Evolutionary conservation across 1,140 invertebrate species (phyloP), one percentile per base, ranked within the genome.

Genomic region (Hormaphis cornu): DNA sequence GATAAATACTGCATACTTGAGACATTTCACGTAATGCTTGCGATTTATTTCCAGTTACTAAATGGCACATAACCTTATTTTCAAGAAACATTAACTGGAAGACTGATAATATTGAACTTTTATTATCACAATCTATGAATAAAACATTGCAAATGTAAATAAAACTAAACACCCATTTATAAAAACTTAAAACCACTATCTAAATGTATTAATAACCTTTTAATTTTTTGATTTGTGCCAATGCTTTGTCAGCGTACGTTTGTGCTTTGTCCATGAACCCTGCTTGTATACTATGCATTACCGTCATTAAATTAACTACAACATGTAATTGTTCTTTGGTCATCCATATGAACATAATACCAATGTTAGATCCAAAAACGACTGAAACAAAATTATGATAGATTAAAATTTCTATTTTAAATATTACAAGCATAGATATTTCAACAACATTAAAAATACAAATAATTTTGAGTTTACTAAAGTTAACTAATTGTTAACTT

Each of bases 261-360:
- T 97, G 94, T 61, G 94, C 95, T 81, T 97, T 97, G 75, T 97
- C 95, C 92, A 97, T 95, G 78, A 97, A 97, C 35, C 95, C 95
- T 28, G 93, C 93, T 82, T 97, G 95, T 87, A 97, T 95, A 20
- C 93, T 95, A 81, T 98, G 95, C 86, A 97, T 94, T 9, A 98
- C 95, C 2, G 94, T 97, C 4, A 97, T 93, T 73, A 98, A 82
- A 81, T 97, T 98, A 53, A 97, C 95, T 37, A 98, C 82, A 72
- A 98, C 92, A 80, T 96, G 97, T 72, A 98, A 83, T 81, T 98
- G 93, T 79, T 97, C 94, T 76, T 95, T 95, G 4, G 95, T 91
- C 83, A 98, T 86, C 95, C 95, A 97, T 73, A 96, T 87, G 80
- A 98, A 97, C 85, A 91, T 92, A 77, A 95, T 90, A 69, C 90